phyloP scores from a whole-genome alignment of 2,797 vertebrate genomes.

The Gastrophryne carolinensis region DNA sequence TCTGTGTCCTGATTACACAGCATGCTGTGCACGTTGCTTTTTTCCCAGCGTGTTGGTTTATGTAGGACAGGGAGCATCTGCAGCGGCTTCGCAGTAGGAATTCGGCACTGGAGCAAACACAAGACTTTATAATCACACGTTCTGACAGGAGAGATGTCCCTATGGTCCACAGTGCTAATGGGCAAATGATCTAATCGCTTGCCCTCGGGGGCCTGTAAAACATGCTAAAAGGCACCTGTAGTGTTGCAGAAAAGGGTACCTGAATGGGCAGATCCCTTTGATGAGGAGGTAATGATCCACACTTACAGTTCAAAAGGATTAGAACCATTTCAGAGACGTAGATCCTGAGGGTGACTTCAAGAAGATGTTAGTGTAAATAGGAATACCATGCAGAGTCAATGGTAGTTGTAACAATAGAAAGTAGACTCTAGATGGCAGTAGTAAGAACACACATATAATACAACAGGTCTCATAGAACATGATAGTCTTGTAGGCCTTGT shows the following conservation, averaged over 20 bases:
- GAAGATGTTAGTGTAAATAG: too few species aligned
- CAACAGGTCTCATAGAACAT: too few species aligned
- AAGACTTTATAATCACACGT: neutral
- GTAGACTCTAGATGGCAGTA: too few species aligned
- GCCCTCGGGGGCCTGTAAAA: neutral
- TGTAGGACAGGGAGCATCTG: constrained; percentile 24
- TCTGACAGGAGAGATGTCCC: neutral
- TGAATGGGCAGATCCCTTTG: too few species aligned
- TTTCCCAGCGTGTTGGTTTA: constrained; percentile 26
- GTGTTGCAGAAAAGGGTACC: neutral
- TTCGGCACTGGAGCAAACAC: constrained; percentile 11
- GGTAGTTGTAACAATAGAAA: too few species aligned
- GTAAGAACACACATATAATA: too few species aligned
- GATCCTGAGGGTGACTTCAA: too few species aligned
- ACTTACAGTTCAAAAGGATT: too few species aligned
- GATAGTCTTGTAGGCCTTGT: neutral
- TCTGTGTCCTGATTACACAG: constrained; percentile 26
- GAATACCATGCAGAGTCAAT: too few species aligned
- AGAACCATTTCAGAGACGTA: too few species aligned
- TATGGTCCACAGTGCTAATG: neutral
- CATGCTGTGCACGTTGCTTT: constrained; percentile 9
- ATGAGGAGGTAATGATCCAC: too few species aligned
- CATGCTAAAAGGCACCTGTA: neutral
- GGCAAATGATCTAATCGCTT: neutral
- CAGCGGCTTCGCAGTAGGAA: constrained; percentile 5